Evolutionary conservation across 2,888 invertebrate genomes (phyloP), one percentile per base, ranked within the genome.

Genomic region (Ptilodon capucinus): DNA sequence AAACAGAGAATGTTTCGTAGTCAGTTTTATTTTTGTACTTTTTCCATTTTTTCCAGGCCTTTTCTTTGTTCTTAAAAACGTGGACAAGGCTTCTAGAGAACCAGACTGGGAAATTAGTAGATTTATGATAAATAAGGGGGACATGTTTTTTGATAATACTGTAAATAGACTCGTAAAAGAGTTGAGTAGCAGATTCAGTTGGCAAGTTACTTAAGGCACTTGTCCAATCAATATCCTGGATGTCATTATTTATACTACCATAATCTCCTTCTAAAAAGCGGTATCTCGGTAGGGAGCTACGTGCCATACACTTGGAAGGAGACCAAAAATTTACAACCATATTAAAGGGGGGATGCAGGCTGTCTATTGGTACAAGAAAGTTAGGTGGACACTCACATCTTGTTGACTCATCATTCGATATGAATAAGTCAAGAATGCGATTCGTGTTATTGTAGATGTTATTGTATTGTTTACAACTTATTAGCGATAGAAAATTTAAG

Each of bases 31-130:
- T 49, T 1, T 23, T 11, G 14, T 42, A 49, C 9, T 9, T 46
- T 40, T 50, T 50, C 45, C 48, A 42, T 23, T 42, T 42, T 14
- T n/a, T 11, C 42, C 42, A 48, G 17, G 44, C 36, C 38, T 36
- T 44, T 18, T 48, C 36, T 18, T 42, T 40, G 42, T 30, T 34
- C 4, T 35, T 45, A 30, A 40, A 50, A 4, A 42, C 25, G 6
- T 40, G 43, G 5, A 48, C 40, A 8, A 48, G 43, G 0, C 41
- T 5, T 28, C 28, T 23, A 2, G 48, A 48, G 5, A 48, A 48
- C 48, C 48, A 48, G 1, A 43, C 35, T 0, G 48, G 48, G 21
- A 34, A 48, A 6, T 48, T 25, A 11, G 1, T 9, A 40, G 28
- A 28, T 14, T 28, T 28, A 7, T 5, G 2, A n/a, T 3, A 13